phyloP scores from a whole-genome alignment of 2,797 vertebrate genomes.

The Mycteria americana region DNA sequence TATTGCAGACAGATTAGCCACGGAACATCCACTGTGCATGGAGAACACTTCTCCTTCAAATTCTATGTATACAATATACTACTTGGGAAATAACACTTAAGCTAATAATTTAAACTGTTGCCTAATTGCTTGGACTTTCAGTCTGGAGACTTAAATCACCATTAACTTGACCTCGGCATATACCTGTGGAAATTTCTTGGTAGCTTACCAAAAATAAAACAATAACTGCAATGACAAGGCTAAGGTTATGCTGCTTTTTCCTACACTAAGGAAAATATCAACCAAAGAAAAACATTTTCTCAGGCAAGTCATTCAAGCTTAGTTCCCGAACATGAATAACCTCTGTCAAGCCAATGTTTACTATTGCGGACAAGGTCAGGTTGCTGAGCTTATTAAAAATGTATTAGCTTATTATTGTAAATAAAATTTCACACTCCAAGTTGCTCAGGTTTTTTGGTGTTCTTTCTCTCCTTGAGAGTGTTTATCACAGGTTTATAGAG shows the following conservation, averaged over 20 bases:
- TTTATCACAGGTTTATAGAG: background rate
- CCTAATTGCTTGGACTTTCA: background rate
- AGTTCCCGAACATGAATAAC: background rate
- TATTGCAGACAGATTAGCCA: background rate
- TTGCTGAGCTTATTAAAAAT: background rate
- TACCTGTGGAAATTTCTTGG: background rate
- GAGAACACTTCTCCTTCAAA: background rate
- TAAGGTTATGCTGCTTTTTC: background rate
- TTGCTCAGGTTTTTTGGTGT: background rate
- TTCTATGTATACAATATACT: fast-evolving
- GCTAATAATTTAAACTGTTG: background rate
- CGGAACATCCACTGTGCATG: background rate
- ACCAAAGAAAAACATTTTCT: background rate
- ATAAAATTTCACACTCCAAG: background rate
- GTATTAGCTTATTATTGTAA: background rate
- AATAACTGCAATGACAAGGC: background rate
- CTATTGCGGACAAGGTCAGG: background rate
- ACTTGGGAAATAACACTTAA: background rate
- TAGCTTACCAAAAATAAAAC: constrained; percentile 17
- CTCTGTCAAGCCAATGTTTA: background rate
- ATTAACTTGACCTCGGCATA: background rate
- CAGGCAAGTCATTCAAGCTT: background rate
- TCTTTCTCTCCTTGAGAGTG: background rate
- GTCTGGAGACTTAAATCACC: background rate
- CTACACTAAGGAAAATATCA: background rate